Percentiles rank a stretch among this genome's conserved stretches.
These are phyloP conservation scores for Drosophila subquinaria DNA, from an alignment of 2,888 invertebrate species.

Conservation along the genomic window DNA sequence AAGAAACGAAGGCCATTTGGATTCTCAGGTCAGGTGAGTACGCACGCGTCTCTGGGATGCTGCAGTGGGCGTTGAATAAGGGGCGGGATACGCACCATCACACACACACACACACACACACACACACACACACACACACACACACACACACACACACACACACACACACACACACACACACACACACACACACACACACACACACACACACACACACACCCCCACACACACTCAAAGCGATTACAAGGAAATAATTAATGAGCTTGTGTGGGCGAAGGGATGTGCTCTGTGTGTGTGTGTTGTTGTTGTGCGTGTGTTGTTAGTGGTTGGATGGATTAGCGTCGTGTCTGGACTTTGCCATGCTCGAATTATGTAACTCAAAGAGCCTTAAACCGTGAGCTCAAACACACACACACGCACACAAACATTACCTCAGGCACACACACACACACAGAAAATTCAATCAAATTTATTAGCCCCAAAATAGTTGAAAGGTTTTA, in stretches of 20 bases:
- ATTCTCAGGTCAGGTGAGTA: slow-evolving; percentile 34
- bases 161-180: no score
- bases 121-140: background rate
- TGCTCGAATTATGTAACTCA: slow-evolving; percentile 54
- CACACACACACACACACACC: background rate
- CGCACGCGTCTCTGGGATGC: slow-evolving; percentile 57
- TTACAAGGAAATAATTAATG: slow-evolving; percentile 62
- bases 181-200: no score
- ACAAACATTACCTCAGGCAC: background rate
- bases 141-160: slow-evolving; percentile 11
- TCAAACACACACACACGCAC: slow-evolving; percentile 1
- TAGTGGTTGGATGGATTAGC: slow-evolving; percentile 30
- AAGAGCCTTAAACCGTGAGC: slow-evolving; percentile 9
- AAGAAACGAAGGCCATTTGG: slow-evolving; percentile 5
- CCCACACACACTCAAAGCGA: background rate
- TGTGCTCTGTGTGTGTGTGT: background rate
- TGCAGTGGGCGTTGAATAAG: slow-evolving; percentile 44
- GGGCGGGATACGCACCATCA: slow-evolving; percentile 4
- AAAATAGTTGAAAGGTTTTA: slow-evolving; percentile 6
- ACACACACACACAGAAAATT: slow-evolving; percentile 1
- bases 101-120: slow-evolving; percentile 15
- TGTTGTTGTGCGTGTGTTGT: slow-evolving; percentile 1
- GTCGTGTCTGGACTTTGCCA: slow-evolving; percentile 30
- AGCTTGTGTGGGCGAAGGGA: slow-evolving; percentile 30
- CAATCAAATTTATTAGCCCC: slow-evolving; percentile 7